Evolutionary conservation across 2,797 vertebrate species (phyloP).

Genomic region (Propithecus deckenii): DNA sequence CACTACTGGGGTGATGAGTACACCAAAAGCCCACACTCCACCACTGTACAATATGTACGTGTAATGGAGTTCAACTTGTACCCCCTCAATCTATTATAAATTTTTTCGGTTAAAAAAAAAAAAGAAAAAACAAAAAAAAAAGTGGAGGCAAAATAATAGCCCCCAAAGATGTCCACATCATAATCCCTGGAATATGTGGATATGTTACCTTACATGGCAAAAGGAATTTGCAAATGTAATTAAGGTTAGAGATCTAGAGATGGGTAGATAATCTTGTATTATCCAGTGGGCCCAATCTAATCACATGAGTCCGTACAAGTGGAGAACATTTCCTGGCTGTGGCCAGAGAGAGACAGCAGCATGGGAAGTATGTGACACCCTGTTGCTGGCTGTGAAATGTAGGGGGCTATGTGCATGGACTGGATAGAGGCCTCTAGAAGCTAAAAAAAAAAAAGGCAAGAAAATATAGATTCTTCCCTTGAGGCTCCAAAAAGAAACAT

Average conservation of each 20-base stretch:
- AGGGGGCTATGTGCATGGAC: not conserved
- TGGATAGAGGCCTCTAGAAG: not conserved
- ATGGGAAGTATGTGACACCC: not conserved
- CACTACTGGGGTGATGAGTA: too few relatives aligned
- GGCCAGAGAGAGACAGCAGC: not conserved
- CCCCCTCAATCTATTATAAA: too few relatives aligned
- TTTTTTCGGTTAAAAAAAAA: too few relatives aligned
- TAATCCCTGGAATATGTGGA: not conserved
- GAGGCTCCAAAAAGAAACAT: not conserved
- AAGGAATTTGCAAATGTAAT: not conserved
- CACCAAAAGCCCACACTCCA: too few relatives aligned
- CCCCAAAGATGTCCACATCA: not conserved
- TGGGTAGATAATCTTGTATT: not conserved
- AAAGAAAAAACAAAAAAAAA: not conserved
- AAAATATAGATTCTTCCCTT: not conserved
- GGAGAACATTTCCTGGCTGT: not conserved
- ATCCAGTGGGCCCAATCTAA: not conserved
- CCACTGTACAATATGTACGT: too few relatives aligned
- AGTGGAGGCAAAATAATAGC: not conserved
- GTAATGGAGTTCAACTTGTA: too few relatives aligned
- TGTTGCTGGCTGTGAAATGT: not conserved
- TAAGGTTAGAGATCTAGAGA: not conserved
- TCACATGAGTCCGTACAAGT: not conserved
- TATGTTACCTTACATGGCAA: not conserved
- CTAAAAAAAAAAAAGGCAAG: not conserved